phyloP scores from a whole-genome alignment of 2,888 invertebrate species.

The Polia nebulosa region DNA sequence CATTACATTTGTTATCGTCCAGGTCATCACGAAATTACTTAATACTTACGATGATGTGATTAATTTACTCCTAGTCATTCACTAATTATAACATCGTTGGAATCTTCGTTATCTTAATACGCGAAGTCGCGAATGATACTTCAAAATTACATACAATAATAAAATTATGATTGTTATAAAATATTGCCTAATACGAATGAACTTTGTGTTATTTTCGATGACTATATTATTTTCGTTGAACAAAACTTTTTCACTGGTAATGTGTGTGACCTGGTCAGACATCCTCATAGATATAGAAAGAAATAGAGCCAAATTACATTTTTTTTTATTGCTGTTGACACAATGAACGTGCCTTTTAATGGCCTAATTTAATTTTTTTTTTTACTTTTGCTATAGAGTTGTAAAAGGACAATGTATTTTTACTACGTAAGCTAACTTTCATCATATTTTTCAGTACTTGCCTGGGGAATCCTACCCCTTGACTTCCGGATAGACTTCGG shows the following conservation, averaged over 20 bases:
- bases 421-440: not conserved
- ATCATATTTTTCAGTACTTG: conserved; percentile 87
- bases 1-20: not conserved
- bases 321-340: too few relatives aligned
- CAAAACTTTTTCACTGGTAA: not conserved
- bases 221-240: not conserved
- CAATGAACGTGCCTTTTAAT: too few relatives aligned
- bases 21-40: not conserved
- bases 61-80: conserved; percentile 7
- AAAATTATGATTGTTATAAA: not conserved
- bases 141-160: not conserved
- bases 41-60: not conserved
- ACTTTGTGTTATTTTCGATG: not conserved
- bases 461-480: conserved; percentile 93
- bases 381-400: too few relatives aligned
- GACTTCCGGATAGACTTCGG: conserved; percentile 85
- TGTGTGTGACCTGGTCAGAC: not conserved
- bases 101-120: conserved; percentile 15
- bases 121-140: not conserved
- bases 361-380: too few relatives aligned
- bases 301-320: too few relatives aligned
- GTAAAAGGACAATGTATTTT: not conserved
- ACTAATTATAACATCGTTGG: not conserved
- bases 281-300: not conserved
- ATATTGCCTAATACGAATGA: not conserved